Conservation (phyloP, 37 sponge, comb jelly and placozoan genomes). For the Geodia barretti region DNA sequence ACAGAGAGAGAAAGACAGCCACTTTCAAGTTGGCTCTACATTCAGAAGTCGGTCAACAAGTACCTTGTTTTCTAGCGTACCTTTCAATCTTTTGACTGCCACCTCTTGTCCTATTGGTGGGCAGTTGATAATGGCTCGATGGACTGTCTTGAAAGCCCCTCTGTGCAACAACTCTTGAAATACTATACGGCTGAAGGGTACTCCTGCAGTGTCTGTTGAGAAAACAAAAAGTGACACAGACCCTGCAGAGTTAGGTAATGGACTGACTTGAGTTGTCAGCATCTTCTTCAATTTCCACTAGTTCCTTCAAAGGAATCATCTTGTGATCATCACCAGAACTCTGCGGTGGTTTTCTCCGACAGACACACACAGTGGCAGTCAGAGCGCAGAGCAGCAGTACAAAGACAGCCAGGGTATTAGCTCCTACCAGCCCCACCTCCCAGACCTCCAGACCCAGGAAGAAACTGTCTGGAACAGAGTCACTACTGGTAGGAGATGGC, state of each 20-base stretch:
- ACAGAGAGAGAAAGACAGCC: not conserved
- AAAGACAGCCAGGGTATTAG: slow-evolving; percentile 11
- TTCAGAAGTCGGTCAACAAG: not conserved
- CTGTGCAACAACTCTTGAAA: slow-evolving; percentile 67
- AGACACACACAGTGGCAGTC: not conserved
- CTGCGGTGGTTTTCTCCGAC: slow-evolving; percentile 9
- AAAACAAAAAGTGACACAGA: not conserved
- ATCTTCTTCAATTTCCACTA: not conserved
- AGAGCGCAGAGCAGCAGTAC: not conserved
- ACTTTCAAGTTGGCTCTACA: not conserved
- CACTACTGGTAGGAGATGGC: not conserved
- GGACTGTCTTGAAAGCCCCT: slow-evolving; percentile 70
- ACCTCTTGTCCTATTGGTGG: slow-evolving; percentile 21
- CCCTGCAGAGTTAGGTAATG: not conserved
- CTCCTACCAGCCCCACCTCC: slow-evolving; percentile 27
- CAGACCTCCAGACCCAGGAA: not conserved
- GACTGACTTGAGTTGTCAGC: not conserved
- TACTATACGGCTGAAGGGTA: slow-evolving; percentile 41
- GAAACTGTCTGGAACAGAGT: not conserved
- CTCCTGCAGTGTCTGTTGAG: slow-evolving; percentile 4
- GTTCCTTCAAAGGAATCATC: not conserved
- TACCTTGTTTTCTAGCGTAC: slow-evolving; percentile 9
- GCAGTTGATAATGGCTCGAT: slow-evolving; percentile 46
- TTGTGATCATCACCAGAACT: not conserved
- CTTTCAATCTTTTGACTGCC: slow-evolving; percentile 66